Evolutionary conservation across 2,888 invertebrate species (phyloP).

Genomic region (Caenorhabditis plicata): DNA sequence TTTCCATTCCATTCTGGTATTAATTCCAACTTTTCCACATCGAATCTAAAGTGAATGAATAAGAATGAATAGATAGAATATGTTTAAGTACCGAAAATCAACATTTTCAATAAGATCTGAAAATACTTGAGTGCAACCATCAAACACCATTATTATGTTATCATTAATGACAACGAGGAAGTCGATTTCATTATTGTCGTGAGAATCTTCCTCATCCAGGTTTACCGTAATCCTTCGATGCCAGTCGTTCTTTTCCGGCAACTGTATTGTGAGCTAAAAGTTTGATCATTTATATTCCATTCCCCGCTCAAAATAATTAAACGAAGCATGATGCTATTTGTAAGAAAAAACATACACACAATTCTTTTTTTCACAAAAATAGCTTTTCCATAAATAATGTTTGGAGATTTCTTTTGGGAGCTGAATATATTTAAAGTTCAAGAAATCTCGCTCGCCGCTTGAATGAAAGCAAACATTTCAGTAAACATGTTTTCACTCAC

Average conservation of each 20-base stretch:
- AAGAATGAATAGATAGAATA: neutral
- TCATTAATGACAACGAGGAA: constrained; percentile 36
- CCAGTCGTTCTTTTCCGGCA: constrained; percentile 3
- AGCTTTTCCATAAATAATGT: no score
- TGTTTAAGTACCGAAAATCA: constrained; percentile 19
- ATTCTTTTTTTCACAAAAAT: no score
- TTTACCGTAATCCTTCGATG: constrained; percentile 4
- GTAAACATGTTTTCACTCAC: no score
- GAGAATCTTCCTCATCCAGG: neutral
- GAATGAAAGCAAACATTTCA: no score
- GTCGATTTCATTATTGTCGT: constrained; percentile 6
- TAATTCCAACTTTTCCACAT: constrained; percentile 5
- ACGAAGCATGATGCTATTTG: no score
- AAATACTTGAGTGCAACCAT: constrained; percentile 40
- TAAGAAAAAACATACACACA: no score
- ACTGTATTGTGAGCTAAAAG: constrained; percentile 3
- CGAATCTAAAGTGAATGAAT: constrained; percentile 5
- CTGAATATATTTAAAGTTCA: no score
- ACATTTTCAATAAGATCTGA: constrained; percentile 20
- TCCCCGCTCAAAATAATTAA: no score
- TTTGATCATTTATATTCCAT: no score
- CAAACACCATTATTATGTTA: constrained; percentile 30
- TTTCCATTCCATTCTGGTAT: constrained; percentile 9
- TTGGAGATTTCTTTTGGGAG: no score
- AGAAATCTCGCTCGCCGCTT: no score